phyloP scores from a whole-genome alignment of 53 echinoderm and acorn worm species.

The Zoroaster sp. region DNA sequence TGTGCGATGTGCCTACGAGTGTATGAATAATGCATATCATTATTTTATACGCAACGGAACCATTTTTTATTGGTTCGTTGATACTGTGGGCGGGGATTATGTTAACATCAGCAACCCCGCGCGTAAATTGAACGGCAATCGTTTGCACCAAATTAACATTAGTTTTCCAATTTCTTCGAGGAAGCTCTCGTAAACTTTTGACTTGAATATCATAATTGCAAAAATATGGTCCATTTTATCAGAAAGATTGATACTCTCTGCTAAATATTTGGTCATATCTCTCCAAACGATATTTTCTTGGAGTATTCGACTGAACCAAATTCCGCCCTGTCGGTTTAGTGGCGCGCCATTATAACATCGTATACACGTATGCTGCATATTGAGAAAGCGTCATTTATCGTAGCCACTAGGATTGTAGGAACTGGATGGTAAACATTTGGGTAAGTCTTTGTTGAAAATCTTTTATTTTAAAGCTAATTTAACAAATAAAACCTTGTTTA shows the following conservation, averaged over 20 bases:
- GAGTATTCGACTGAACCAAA: background rate
- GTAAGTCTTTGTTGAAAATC: no score
- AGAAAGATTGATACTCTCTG: background rate
- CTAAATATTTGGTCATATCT: background rate
- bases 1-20: background rate
- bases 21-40: background rate
- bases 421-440: no score
- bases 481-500: no score
- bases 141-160: slow-evolving; percentile 8
- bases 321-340: slow-evolving; percentile 31
- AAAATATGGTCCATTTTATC: background rate
- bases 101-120: slow-evolving; percentile 24
- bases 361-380: background rate
- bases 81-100: slow-evolving; percentile 10
- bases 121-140: slow-evolving; percentile 54
- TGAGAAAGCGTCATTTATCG: background rate
- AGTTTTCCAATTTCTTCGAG: background rate
- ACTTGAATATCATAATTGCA: background rate
- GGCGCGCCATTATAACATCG: slow-evolving; percentile 32
- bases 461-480: no score
- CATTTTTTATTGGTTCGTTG: slow-evolving; percentile 7
- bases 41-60: background rate
- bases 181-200: background rate
- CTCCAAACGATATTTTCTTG: background rate
- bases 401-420: no score